A percentile compares a stretch with the other conserved stretches of the same genome.
These are phyloP conservation scores for Ashinkailepas kermadecensis DNA, from an alignment of 2,888 invertebrate genomes.

Conservation along the genomic window DNA sequence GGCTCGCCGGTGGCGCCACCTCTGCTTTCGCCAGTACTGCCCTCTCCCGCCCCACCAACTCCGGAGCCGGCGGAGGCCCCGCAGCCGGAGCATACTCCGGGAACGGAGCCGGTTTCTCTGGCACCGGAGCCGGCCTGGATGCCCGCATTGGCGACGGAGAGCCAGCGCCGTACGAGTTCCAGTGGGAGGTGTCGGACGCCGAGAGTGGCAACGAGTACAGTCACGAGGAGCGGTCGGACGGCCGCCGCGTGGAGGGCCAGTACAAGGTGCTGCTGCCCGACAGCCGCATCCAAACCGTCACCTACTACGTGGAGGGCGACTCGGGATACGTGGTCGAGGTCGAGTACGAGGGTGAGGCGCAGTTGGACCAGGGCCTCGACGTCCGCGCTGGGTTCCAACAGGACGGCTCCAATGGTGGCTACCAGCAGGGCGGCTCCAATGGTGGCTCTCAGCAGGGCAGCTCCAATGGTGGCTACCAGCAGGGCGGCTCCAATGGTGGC, in stretches of 20 bases:
- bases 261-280: not conserved
- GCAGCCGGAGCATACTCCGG: not conserved
- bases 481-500: not conserved
- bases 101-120: not conserved
- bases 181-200: not conserved
- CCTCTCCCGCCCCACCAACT: not conserved
- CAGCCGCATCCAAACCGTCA: not conserved
- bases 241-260: not conserved
- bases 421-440: not conserved
- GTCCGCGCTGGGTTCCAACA: not conserved
- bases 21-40: not conserved
- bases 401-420: not conserved
- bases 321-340: not conserved
- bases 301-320: constrained; percentile 12
- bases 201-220: not conserved
- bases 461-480: not conserved
- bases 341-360: not conserved
- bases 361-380: not conserved
- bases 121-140: not conserved
- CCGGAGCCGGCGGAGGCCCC: not conserved
- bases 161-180: constrained; percentile 3
- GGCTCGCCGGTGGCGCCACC: not conserved
- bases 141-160: not conserved
- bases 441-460: not conserved
- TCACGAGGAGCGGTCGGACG: constrained; percentile 1